Percentiles rank a stretch among this genome's conserved stretches.
Conservation (phyloP, 2,888 invertebrate genomes). For the Exocentrus adspersus region DNA sequence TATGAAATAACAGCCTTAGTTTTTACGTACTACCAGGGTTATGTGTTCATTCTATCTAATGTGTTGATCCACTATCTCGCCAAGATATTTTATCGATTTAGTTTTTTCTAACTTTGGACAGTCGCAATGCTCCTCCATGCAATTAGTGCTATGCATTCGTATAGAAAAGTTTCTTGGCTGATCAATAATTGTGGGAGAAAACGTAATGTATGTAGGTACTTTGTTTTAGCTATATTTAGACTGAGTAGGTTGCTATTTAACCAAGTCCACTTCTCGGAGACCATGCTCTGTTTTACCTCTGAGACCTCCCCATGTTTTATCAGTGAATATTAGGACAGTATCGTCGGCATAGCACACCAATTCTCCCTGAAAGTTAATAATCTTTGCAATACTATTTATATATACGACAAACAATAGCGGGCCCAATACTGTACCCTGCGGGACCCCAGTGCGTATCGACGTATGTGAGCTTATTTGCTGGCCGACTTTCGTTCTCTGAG, state of each 20-base stretch:
- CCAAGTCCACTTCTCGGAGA: neutral
- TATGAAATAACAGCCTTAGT: neutral
- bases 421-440: neutral
- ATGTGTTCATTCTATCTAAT: neutral
- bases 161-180: neutral
- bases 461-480: too few relatives aligned
- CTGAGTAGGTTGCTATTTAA: neutral
- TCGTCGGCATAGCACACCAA: neutral
- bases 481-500: too few relatives aligned
- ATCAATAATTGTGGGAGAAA: neutral
- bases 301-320: neutral
- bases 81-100: neutral
- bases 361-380: neutral
- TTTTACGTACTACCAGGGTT: neutral
- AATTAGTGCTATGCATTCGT: neutral
- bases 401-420: neutral
- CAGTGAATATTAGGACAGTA: neutral
- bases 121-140: too few relatives aligned
- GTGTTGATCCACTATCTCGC: neutral
- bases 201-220: neutral
- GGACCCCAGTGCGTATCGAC: neutral
- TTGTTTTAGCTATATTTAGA: neutral
- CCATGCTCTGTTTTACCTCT: neutral
- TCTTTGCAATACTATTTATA: too few relatives aligned
- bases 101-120: neutral